Percentiles rank a stretch among this genome's conserved stretches.
phyloP scores from a whole-genome alignment of 2,113 vertebrate species.

The Corvus hawaiiensis region DNA sequence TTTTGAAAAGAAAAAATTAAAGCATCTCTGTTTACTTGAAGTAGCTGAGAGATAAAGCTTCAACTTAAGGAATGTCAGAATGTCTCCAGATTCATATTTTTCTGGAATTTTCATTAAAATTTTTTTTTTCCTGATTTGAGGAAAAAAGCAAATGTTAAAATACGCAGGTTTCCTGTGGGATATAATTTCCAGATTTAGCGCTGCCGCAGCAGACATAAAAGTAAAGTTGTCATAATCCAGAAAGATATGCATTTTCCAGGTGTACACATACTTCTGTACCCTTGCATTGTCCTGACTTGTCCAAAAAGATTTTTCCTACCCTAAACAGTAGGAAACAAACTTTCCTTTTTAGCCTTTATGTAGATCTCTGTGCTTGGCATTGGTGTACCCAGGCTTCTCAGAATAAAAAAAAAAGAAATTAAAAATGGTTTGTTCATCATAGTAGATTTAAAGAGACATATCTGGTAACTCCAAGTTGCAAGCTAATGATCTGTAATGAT shows the following conservation, averaged over 20 bases:
- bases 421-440: neutral
- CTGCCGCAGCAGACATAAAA: neutral
- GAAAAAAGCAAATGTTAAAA: neutral
- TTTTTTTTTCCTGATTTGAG: neutral
- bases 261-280: neutral
- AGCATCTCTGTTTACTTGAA: neutral
- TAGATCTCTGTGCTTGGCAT: neutral
- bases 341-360: neutral
- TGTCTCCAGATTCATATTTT: neutral
- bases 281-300: neutral
- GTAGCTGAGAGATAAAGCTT: neutral
- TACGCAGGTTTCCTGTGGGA: neutral
- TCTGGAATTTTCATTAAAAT: conserved; percentile 19
- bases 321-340: neutral
- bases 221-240: neutral
- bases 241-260: neutral
- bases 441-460: neutral
- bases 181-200: conserved; percentile 19
- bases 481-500: neutral
- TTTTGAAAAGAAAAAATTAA: neutral
- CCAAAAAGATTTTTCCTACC: neutral
- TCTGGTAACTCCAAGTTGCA: neutral
- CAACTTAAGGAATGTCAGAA: neutral
- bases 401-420: neutral
- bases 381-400: neutral